These are phyloP conservation scores for Montipora efflorescens DNA, from an alignment of 64 coral and sea anemone genomes.

Conservation along the genomic window DNA sequence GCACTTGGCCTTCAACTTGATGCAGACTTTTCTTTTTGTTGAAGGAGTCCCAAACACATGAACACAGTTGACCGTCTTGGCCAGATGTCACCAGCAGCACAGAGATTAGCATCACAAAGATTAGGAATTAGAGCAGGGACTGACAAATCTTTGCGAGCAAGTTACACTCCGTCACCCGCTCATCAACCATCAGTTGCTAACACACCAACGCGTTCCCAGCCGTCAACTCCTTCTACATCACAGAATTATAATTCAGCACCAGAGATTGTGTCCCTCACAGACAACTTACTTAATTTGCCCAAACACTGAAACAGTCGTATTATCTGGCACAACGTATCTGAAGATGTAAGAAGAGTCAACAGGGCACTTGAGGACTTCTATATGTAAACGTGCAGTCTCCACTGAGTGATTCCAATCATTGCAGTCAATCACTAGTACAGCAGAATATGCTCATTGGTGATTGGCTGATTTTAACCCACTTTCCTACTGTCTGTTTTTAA, in stretches of 20 bases:
- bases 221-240: slow-evolving; percentile 56
- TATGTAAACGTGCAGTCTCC: too few relatives aligned
- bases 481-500: too few relatives aligned
- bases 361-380: too few relatives aligned
- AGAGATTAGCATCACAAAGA: slow-evolving; percentile 86
- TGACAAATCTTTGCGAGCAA: slow-evolving; percentile 86
- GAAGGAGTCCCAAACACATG: slow-evolving; percentile 77
- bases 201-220: slow-evolving; percentile 9
- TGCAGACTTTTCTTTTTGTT: background rate
- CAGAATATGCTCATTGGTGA: too few relatives aligned
- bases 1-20: background rate
- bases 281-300: slow-evolving; percentile 81
- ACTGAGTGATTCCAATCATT: too few relatives aligned
- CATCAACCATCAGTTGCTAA: slow-evolving; percentile 26
- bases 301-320: slow-evolving; percentile 42
- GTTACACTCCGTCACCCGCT: slow-evolving; percentile 83
- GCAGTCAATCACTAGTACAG: too few relatives aligned
- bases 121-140: slow-evolving; percentile 89
- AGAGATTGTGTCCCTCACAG: slow-evolving; percentile 70
- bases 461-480: too few relatives aligned
- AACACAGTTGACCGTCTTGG: slow-evolving; percentile 78
- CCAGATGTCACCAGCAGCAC: slow-evolving; percentile 92
- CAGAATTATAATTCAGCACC: slow-evolving; percentile 51
- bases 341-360: too few relatives aligned
- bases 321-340: too few relatives aligned